Base-by-base conservation (phyloP, 2,888 invertebrate species). In the Nipponacmea schrenckii region DNA sequence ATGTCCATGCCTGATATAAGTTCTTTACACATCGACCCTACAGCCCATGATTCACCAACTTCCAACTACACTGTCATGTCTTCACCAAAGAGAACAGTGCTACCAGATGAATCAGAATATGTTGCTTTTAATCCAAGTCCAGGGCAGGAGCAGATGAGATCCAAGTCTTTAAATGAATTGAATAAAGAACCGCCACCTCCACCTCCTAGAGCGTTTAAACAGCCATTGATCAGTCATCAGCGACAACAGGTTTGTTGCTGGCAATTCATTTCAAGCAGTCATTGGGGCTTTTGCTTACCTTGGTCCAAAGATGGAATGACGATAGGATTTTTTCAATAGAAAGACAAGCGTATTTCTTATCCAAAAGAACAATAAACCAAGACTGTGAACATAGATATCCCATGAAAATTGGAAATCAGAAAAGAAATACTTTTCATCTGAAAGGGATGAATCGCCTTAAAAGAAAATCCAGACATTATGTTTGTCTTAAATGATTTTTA, bases 191-290 rank as follows among this genome's bases (percentile, higher is more conserved):
- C 24, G 0, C 39, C 66, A 24, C 31, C 24, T 24, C 39, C 50
- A 64, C 64, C 31, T 27, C 64, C 24, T 17, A 27, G 24, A 50
- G 48, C 15, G 24, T 63, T 20, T 31, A 69, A 62, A 14, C 66
- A 31, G 14, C 78, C 75, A 8, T 26, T 75, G 56, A 74, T 76
- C 68, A 74, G 69, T 63, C 79, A 77, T 24, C 77, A 77, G 50
- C 65, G 77, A 68, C 79, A 79, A 68, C 74, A 75, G 50, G 69
- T 67, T 39, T 39, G 39, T 39, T 39, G 4, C 39, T 7, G 10
- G 10, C 7, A 31, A 31, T 31, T 31, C 31, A 31, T n/a, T n/a
- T n/a, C n/a, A n/a, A n/a, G n/a, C n/a, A n/a, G n/a, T n/a, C n/a
- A n/a, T n/a, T n/a, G n/a, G n/a, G n/a, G n/a, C n/a, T n/a, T n/a